Base-by-base conservation (phyloP, 1,140 invertebrate species). In the Cyclina sinensis region DNA sequence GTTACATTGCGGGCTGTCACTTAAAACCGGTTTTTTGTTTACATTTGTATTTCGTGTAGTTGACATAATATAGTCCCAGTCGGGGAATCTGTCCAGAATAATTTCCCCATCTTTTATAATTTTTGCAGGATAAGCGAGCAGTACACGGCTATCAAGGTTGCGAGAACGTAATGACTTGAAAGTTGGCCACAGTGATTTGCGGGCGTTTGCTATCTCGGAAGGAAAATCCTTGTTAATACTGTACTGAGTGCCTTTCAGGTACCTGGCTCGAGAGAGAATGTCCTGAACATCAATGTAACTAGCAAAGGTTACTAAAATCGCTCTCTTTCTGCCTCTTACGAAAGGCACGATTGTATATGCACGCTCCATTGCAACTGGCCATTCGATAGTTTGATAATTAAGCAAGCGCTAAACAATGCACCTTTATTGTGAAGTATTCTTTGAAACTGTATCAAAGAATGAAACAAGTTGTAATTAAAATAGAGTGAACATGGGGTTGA, bases 141-240 rank as follows among this genome's bases (percentile, higher is more conserved):
- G 21, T 39, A 39, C 35, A 37, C 39, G 37, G 35, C 68, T 73
- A 37, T 73, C 7, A 39, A 35, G 68, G 16, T 73, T 7, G 4
- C 35, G 14, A 4, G 14, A 5, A 18, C 35, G 16, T 3, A 73
- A 18, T 2, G 0, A 7, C 27, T 78, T 78, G 24, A n/a, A 78
- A 39, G 37, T 48, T 1, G 74, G 43, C 74, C 74, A 43, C 1
- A 78, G 0, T 1, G 39, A 1, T 18, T 51, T 46, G 11, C 74
- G 16, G 35, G 74, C 74, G 43, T 24, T 51, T 5, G 46, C 39
- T 24, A 78, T 78, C 51, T 78, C 74, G 1, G 18, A 1, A 18
- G 74, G 74, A 27, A 78, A 78, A 30, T 78, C 74, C 18, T 48
- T 46, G 24, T 78, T 78, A 16, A 78, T 78, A 27, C 39, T 78